Percentiles rank a stretch among this genome's conserved stretches.
phyloP scores from a whole-genome alignment of 2,888 invertebrate genomes.

The Heliconius ethilla region DNA sequence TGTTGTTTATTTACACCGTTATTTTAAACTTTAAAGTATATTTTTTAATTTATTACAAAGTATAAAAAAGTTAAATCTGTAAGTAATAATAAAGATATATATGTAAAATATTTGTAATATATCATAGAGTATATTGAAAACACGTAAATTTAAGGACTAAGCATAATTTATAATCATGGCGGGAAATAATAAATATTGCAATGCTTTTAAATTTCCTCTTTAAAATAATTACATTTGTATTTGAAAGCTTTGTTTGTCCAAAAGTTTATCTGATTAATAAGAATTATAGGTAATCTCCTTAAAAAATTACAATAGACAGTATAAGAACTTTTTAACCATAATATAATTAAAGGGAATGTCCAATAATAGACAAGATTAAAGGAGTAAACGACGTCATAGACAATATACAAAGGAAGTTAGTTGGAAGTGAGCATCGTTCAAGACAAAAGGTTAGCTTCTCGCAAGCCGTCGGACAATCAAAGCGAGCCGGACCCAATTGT shows the following conservation, averaged over 20 bases:
- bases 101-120: neutral
- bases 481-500: conserved; percentile 70
- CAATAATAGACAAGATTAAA: conserved; percentile 3
- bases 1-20: neutral
- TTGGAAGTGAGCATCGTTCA: conserved; percentile 53
- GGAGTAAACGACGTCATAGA: conserved; percentile 19
- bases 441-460: conserved; percentile 61
- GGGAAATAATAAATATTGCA: neutral
- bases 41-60: neutral
- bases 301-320: neutral
- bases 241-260: neutral
- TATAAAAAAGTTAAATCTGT: too few species aligned
- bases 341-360: neutral
- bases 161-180: neutral
- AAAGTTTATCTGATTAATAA: neutral
- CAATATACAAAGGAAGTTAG: conserved; percentile 48
- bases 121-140: neutral
- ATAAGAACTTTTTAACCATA: neutral
- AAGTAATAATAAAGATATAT: too few species aligned
- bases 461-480: conserved; percentile 70
- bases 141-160: neutral
- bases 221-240: neutral
- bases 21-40: neutral
- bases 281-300: neutral
- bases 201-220: neutral